phyloP scores from a whole-genome alignment of 2,113 vertebrate genomes.

The Crotalus viridis region DNA sequence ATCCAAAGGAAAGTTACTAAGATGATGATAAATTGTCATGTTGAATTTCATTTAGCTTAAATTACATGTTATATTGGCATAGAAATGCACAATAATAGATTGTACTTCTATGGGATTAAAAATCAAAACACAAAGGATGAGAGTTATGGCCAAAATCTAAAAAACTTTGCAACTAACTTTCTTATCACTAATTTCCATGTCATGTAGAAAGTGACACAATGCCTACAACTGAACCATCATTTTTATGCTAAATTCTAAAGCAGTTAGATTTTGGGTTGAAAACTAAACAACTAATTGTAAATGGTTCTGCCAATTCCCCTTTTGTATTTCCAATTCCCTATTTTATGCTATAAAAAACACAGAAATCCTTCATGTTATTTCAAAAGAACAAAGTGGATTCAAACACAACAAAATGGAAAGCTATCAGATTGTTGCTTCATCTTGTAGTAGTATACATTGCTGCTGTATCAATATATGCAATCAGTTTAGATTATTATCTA shows the following conservation, averaged over 20 bases:
- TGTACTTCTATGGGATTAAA: neutral
- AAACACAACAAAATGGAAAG: neutral
- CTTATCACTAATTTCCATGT: neutral
- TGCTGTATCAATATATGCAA: neutral
- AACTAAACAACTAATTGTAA: neutral
- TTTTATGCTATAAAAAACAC: neutral
- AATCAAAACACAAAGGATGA: neutral
- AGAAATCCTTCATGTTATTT: neutral
- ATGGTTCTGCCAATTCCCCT: neutral
- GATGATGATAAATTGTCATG: neutral
- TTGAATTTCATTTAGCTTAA: neutral
- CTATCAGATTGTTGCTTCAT: neutral
- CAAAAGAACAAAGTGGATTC: neutral
- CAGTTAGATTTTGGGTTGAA: neutral
- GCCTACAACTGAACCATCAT: neutral
- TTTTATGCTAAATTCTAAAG: neutral
- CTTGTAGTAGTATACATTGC: neutral
- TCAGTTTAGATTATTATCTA: neutral
- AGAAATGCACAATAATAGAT: neutral
- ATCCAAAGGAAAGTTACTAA: neutral
- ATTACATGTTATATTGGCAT: neutral
- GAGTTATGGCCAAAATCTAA: neutral
- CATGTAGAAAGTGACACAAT: neutral
- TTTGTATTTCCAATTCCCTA: neutral
- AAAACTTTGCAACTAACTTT: neutral